Base-by-base conservation (phyloP, 2,797 vertebrate genomes). In the Oophaga sylvatica region DNA sequence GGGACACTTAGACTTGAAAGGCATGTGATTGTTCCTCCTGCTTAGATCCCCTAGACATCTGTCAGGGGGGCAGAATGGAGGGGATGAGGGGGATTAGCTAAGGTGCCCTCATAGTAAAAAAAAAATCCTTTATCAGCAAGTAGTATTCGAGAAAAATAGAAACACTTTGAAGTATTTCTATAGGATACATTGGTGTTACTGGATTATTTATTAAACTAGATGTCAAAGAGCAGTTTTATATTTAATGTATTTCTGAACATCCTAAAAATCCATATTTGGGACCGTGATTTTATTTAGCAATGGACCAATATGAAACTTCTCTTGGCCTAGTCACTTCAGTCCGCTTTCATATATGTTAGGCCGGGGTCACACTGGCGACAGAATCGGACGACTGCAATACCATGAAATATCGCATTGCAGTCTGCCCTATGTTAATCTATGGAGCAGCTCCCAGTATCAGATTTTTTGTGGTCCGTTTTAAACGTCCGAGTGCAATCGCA, bases 1-100 rank as follows among this genome's bases (percentile, higher is more conserved):
- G 80, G 77, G 83, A 85, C 83, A 88, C 83, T 85, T 88, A 88
- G 65, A 67, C 83, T 67, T 83, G 75, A 88, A 88, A 88, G 87
- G 70, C 59, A 20, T 76, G 68, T 31, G 41, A 85, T 88, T 88
- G 87, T 88, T 81, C 26, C 78, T 77, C 62, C 19, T 31, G 57
- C 77, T 80, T 84, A 81, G 82, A 85, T 88, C 87, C 77, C 57
- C 15, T 29, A 81, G 87, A 88, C 87, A 88, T 88, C 87, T 88
- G 87, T 88, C 83, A 85, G 45, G 67, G 67, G 68, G 67, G 77
- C 31, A 80, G 65, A 84, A 85, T 73, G 16, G 59, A 57, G 48
- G 77, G 87, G 53, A 48, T 22, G 4, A 35, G 35, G 17, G 79
- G 71, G 82, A 88, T 85, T 88, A 85, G 77, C 65, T 31, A 57